Conservation (phyloP, 1,140 invertebrate species). For the Platorchestia sp. region DNA sequence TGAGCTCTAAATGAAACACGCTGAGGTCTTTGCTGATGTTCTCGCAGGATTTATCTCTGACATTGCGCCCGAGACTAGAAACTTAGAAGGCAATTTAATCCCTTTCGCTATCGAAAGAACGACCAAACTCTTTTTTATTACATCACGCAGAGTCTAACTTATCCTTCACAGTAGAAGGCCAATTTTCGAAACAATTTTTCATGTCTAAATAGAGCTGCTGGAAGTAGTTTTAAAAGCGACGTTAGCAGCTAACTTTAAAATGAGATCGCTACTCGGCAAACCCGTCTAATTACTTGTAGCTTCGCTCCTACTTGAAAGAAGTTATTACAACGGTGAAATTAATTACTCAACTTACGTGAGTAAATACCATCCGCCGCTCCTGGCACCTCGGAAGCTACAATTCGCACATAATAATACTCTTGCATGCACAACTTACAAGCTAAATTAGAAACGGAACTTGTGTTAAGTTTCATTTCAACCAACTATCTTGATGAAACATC, state of each 20-base stretch:
- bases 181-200: slow-evolving; percentile 1
- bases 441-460: neutral
- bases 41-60: neutral
- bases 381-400: neutral
- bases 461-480: too few species aligned
- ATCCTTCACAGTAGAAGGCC: neutral
- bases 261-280: neutral
- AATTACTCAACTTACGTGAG: neutral
- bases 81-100: neutral
- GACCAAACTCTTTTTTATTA: neutral
- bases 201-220: neutral
- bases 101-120: neutral
- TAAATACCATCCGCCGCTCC: neutral
- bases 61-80: neutral
- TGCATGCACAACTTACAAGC: neutral
- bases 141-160: neutral
- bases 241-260: neutral
- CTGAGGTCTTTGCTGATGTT: neutral
- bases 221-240: neutral
- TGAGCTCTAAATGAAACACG: neutral
- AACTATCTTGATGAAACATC: too few species aligned
- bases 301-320: neutral
- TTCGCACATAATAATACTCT: neutral
- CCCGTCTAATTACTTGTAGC: neutral
- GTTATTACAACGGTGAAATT: neutral